Base-by-base conservation (phyloP, 2,113 vertebrate genomes). In the Suncus etruscus region DNA sequence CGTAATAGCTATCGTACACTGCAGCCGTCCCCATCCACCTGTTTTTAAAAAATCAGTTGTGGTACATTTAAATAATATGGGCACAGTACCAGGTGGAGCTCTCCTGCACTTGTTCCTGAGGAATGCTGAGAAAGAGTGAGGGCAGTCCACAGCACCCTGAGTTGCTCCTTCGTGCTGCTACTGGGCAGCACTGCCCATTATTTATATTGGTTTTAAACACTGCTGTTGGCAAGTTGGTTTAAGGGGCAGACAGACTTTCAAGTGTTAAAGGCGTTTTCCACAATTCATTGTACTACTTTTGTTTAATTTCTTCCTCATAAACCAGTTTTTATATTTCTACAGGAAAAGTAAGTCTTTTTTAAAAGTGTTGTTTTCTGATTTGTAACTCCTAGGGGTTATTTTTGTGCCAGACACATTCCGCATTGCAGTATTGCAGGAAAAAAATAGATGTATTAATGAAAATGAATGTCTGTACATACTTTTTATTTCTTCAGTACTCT, bases 341-440 rank as follows among this genome's bases (percentile, higher is more conserved):
- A 96, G 94, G 96, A 96, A 94, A 96, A 97, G 85, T 94, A 97
- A 92, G 83, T 88, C 90, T 96, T 98, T 97, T 98, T 96, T 91
- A 95, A 93, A 96, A 95, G 94, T 93, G 86, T 97, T 96, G 90
- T 95, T 97, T 96, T 96, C 95, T 93, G 87, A 85, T 96, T 96
- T 96, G 73, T 96, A 90, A 96, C 47, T 92, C 91, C 75, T 79
- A 83, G 68, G 93, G 94, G 70, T 95, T 94, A 86, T 92, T 97
- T 97, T 97, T 95, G 95, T 97, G 97, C 97, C 97, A 97, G 97
- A 97, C 96, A 98, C 98, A 98, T 98, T 98, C 98, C 97, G 75
- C 96, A 90, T 96, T 95, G 92, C 97, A 97, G 97, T 97, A 94
- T 98, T 97, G 96, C 96, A 96, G 97, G 95, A 61, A 95, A 87